These are phyloP conservation scores for Graptemys geographica DNA, from an alignment of 2,797 vertebrate species.

Conservation along the genomic window DNA sequence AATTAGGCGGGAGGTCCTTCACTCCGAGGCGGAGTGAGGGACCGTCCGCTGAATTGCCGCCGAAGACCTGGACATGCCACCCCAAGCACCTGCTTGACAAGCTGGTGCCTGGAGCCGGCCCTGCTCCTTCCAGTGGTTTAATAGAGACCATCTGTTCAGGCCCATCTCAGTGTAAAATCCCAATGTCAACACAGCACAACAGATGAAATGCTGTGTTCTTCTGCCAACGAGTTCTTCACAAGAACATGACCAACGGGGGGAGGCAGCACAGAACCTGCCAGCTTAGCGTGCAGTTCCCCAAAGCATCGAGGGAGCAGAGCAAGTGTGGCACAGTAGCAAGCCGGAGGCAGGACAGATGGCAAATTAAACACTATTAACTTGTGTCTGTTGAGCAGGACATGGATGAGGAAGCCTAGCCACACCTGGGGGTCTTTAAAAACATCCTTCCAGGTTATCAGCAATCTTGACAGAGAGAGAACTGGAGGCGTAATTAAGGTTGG, in stretches of 20 bases:
- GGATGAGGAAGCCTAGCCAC: neutral
- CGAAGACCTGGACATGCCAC: too few species aligned
- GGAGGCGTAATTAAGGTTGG: neutral
- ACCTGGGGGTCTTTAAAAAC: neutral
- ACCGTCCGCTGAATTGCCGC: too few species aligned
- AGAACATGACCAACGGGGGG: neutral
- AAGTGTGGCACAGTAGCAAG: neutral
- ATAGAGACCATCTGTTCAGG: neutral
- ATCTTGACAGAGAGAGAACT: rapidly evolving
- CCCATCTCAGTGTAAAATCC: neutral
- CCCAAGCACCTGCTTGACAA: too few species aligned
- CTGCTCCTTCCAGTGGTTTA: neutral
- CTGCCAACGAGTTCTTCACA: neutral
- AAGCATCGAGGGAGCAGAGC: neutral
- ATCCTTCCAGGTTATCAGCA: neutral
- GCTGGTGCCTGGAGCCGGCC: too few species aligned
- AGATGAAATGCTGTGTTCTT: neutral
- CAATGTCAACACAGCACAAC: neutral
- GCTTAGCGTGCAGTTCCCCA: neutral
- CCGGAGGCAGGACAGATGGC: neutral
- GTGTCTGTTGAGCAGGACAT: neutral
- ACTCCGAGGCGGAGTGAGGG: too few species aligned
- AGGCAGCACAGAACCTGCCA: neutral
- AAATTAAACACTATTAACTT: neutral
- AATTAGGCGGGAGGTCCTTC: too few species aligned